These are phyloP conservation scores for Cardinalis cardinalis DNA, from an alignment of 2,113 vertebrate genomes.

Conservation along the genomic window DNA sequence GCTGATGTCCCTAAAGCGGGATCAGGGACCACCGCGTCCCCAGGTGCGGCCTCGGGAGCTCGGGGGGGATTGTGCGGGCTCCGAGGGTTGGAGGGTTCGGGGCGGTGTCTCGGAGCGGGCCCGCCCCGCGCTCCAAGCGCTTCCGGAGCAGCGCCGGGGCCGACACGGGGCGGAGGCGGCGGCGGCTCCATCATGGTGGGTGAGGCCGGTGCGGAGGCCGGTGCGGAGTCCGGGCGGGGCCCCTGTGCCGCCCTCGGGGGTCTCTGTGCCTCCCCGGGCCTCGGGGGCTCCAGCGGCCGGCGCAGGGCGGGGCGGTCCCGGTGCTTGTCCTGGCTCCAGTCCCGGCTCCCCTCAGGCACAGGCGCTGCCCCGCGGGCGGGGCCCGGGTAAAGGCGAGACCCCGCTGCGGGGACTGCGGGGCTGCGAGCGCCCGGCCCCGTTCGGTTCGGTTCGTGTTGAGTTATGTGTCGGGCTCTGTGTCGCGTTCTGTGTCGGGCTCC, in stretches of 20 bases:
- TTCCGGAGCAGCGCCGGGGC: not conserved
- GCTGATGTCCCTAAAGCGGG: too few species aligned
- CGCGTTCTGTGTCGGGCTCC: not conserved
- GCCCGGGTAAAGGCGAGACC: not conserved
- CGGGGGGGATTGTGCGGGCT: fast-evolving
- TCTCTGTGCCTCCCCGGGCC: not conserved
- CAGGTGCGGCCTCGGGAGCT: fast-evolving
- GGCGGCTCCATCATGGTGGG: not conserved
- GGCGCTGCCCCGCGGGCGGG: not conserved
- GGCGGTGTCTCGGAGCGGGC: not conserved
- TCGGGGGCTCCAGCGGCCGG: not conserved
- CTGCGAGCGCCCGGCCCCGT: not conserved
- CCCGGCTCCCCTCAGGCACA: not conserved
- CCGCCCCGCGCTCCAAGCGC: not conserved
- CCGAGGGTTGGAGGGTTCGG: fast-evolving
- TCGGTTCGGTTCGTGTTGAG: not conserved
- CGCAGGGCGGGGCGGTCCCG: not conserved
- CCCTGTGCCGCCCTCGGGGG: not conserved
- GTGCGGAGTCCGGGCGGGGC: not conserved
- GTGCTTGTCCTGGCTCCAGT: too few species aligned
- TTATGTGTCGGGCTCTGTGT: not conserved
- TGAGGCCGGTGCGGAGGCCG: not conserved
- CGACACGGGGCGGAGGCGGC: not conserved
- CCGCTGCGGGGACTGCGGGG: too few species aligned
- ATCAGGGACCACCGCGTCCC: fast-evolving